Evolutionary conservation across 1,140 invertebrate genomes (phyloP).

Genomic region (Heliconius melpomene): DNA sequence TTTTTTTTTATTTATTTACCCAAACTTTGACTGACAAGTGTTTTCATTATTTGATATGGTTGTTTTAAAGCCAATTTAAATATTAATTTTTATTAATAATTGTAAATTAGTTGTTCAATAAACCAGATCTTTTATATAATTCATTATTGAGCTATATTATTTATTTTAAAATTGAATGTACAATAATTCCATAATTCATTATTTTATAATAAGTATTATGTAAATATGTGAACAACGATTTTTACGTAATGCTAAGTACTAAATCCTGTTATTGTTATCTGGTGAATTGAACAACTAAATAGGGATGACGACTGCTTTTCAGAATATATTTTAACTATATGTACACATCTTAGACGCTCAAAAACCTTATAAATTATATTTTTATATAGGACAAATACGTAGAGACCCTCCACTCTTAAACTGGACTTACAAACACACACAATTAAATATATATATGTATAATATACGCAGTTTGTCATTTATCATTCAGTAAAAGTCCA

Average conservation of each 20-base stretch:
- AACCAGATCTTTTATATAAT: neutral
- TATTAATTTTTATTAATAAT: conserved; percentile 7
- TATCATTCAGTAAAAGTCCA: too few species aligned
- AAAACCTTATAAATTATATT: neutral
- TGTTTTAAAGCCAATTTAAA: neutral
- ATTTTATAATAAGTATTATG: neutral
- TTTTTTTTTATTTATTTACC: conserved; percentile 47
- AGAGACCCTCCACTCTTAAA: too few species aligned
- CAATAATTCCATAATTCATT: neutral
- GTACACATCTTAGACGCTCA: neutral
- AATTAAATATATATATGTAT: too few species aligned
- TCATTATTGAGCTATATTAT: neutral
- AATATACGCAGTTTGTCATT: too few species aligned
- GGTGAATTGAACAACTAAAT: conserved; percentile 2
- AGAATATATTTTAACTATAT: neutral
- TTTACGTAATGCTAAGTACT: neutral
- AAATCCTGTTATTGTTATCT: neutral
- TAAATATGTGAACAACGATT: neutral
- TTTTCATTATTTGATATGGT: neutral
- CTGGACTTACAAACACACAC: too few species aligned
- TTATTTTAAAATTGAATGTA: neutral
- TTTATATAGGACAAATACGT: neutral
- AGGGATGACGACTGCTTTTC: neutral
- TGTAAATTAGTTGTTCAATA: conserved; percentile 4
- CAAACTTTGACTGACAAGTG: conserved; percentile 40